Base-by-base conservation (phyloP, 1,140 invertebrate genomes). In the Papilio polyxenes region DNA sequence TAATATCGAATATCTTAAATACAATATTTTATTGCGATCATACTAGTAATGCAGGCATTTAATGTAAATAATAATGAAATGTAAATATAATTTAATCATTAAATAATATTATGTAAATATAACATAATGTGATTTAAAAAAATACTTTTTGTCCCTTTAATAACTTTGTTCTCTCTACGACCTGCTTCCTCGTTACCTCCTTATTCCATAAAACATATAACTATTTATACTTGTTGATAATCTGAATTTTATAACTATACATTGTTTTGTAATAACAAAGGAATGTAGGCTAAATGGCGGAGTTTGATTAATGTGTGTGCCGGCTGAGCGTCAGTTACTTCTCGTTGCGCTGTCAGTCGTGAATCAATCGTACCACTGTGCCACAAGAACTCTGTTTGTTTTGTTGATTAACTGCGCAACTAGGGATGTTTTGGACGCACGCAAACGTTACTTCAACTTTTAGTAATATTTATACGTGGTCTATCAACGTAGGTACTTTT, bases 301-400 rank as follows among this genome's bases (percentile, higher is more conserved):
- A 65, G 62, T 65, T 65, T 65, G 62, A 65, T 65, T 65, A 65
- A 65, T 65, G 62, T 65, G 62, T 65, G 62, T 65, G 10, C 62
- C 62, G 23, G 62, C 62, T 65, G 62, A 65, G 23, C 62, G 62
- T 65, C 62, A 65, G 62, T 65, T 65, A 31, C 62, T 65, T 6
- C 59, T 65, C 62, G 62, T 31, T 31, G 23, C 62, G 23, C 23
- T 65, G 62, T 31, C 62, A 65, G 62, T 13, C 62, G 62, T 65
- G 62, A 65, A 65, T 65, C 62, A 65, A 65, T 65, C 62, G n/a
- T 11, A 65, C 10, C 20, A 31, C 23, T 65, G 23, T 65, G 23
- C 20, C 62, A 65, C 62, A 65, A 65, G 62, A 65, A 65, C 62
- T 31, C 20, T 31, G 23, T 65, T 31, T 65, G 62, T 65, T 65